Conservation (phyloP, 2,797 vertebrate genomes). For the Apogon talboti region DNA sequence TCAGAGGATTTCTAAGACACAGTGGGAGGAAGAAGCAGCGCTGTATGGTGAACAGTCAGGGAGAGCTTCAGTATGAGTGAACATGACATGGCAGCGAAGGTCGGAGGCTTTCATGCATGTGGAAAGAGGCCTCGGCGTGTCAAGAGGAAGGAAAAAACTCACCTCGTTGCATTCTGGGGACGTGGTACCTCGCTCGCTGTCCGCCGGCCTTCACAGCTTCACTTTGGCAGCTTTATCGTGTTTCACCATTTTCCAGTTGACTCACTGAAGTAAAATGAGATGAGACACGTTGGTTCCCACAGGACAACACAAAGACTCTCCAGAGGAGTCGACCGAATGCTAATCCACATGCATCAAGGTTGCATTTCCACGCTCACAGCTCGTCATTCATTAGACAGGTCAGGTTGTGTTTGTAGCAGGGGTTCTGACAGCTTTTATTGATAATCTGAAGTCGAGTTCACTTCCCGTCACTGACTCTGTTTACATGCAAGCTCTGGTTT, state of each 20-base stretch:
- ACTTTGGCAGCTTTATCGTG: constrained; percentile 37
- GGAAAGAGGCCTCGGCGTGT: constrained; percentile 18
- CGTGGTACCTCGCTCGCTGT: constrained; percentile 12
- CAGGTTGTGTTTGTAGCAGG: constrained; percentile 23
- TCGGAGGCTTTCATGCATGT: constrained; percentile 43
- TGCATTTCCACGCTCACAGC: constrained; percentile 23
- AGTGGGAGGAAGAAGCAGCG: constrained; percentile 3
- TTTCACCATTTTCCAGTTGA: constrained; percentile 52
- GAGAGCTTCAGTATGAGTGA: no score
- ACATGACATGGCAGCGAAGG: constrained; percentile 45
- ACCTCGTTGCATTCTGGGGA: constrained; percentile 28
- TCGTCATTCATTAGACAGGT: constrained; percentile 41
- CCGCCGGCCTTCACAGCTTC: constrained; percentile 20
- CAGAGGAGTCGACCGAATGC: constrained; percentile 25
- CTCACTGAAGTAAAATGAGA: constrained; percentile 65
- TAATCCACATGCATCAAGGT: constrained; percentile 48
- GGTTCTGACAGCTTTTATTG: constrained; percentile 9
- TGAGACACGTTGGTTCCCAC: constrained; percentile 54
- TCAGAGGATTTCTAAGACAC: constrained; percentile 34
- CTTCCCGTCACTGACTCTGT: neutral
- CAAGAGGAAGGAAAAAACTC: constrained; percentile 14
- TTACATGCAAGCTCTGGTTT: no score
- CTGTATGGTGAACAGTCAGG: no score
- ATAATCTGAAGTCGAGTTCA: constrained; percentile 19
- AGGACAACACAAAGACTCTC: constrained; percentile 49